Conservation (phyloP, 1,140 invertebrate genomes). For the Battus philenor region DNA sequence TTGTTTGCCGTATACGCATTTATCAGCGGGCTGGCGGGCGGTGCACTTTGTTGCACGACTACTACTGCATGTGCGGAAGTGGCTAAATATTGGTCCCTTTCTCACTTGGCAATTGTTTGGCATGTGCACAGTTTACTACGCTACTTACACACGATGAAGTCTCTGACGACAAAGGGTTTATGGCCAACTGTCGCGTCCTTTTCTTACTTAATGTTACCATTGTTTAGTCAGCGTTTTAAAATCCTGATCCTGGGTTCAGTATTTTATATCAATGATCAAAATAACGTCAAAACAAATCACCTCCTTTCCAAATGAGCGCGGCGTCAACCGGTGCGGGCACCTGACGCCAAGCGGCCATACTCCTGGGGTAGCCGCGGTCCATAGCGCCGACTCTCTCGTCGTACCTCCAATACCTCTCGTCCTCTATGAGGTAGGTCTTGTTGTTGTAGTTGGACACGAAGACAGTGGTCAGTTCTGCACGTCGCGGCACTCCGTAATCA, state of each 20-base stretch:
- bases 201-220: too few relatives aligned
- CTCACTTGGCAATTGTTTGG: too few relatives aligned
- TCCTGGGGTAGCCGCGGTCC: slow-evolving; percentile 81
- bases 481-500: slow-evolving; percentile 79
- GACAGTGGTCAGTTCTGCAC: slow-evolving; percentile 82
- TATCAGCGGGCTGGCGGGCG: too few relatives aligned
- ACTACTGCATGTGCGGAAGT: too few relatives aligned
- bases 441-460: slow-evolving; percentile 79
- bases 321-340: slow-evolving; percentile 80
- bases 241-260: too few relatives aligned
- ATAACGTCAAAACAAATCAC: slow-evolving; percentile 54
- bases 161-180: slow-evolving; percentile 62
- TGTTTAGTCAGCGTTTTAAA: too few relatives aligned
- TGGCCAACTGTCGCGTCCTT: slow-evolving; percentile 64
- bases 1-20: too few relatives aligned
- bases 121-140: too few relatives aligned
- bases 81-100: too few relatives aligned
- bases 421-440: slow-evolving; percentile 78
- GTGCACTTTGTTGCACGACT: too few relatives aligned
- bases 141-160: slow-evolving; percentile 73
- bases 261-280: too few relatives aligned
- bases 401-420: slow-evolving; percentile 82
- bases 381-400: slow-evolving; percentile 77
- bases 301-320: slow-evolving; percentile 80
- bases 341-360: slow-evolving; percentile 81